Percentiles rank a stretch among this genome's conserved stretches.
Conservation (phyloP, 2,113 vertebrate species). For the Dolichallabes microphthalmus region DNA sequence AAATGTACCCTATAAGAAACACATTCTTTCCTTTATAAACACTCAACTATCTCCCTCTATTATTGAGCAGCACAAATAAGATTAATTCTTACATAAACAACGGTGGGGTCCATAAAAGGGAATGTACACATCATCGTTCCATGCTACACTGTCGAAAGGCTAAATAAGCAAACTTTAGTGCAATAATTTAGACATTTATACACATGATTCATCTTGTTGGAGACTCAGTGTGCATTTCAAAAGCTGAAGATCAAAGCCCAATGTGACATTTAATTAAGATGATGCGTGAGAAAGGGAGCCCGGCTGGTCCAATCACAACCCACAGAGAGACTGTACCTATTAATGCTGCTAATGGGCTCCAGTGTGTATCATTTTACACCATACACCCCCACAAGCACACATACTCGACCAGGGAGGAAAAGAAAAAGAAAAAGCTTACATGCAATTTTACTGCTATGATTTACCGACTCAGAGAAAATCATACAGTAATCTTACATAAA, state of each 20-base stretch:
- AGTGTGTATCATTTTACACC: constrained; percentile 20
- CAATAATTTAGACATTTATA: constrained; percentile 24
- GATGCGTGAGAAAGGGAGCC: constrained; percentile 24
- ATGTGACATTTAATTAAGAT: constrained; percentile 53
- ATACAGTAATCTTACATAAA: background rate
- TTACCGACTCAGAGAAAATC: background rate
- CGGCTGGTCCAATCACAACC: constrained; percentile 16
- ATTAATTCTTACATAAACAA: constrained; percentile 7
- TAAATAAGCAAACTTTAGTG: constrained; percentile 12
- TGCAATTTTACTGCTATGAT: background rate
- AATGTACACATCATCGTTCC: background rate
- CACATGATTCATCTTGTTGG: constrained; percentile 16
- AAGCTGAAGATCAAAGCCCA: constrained; percentile 45
- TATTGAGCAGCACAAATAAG: background rate
- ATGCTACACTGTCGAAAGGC: constrained; percentile 1
- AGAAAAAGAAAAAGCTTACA: background rate
- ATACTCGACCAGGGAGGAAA: background rate
- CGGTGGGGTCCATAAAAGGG: background rate
- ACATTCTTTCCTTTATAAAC: background rate
- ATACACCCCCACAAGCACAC: constrained; percentile 10
- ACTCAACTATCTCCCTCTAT: background rate
- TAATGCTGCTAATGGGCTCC: constrained; percentile 48
- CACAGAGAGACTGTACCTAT: constrained; percentile 39
- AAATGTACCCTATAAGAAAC: background rate
- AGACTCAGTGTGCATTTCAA: constrained; percentile 30